These are phyloP conservation scores for Progne subis DNA, from an alignment of 2,113 vertebrate genomes.

Conservation along the genomic window DNA sequence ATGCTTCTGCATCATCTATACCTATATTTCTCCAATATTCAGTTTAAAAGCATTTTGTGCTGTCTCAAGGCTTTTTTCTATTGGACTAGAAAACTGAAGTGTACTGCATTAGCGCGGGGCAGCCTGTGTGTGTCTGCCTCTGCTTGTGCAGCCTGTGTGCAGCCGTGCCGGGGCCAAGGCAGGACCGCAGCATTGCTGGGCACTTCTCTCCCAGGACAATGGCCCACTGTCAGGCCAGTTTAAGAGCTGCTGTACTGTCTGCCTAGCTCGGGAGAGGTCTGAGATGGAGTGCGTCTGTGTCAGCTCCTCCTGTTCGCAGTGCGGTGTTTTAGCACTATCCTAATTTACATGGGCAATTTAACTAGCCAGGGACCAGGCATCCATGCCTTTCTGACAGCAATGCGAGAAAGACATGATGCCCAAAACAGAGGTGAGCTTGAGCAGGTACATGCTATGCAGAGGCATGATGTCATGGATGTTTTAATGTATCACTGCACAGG, in stretches of 20 bases:
- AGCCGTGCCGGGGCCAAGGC: neutral
- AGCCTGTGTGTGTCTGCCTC: neutral
- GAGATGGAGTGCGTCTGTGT: neutral
- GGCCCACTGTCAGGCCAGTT: neutral
- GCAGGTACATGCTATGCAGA: neutral
- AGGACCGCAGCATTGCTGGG: neutral
- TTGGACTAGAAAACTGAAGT: neutral
- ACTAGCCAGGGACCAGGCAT: neutral
- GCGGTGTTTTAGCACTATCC: neutral
- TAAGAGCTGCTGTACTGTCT: neutral
- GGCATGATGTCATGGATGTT: neutral
- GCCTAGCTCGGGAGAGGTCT: neutral
- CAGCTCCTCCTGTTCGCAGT: neutral
- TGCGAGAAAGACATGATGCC: neutral
- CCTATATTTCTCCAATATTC: neutral
- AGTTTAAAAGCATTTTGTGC: neutral
- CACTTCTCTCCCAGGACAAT: neutral
- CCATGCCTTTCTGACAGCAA: neutral
- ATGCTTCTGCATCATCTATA: neutral
- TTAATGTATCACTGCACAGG: neutral
- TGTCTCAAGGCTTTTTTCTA: neutral
- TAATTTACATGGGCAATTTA: slow-evolving; percentile 2
- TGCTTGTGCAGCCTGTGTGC: neutral
- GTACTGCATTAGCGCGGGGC: neutral
- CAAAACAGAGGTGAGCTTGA: neutral